Evolutionary conservation across 2,888 invertebrate genomes (phyloP).

Genomic region (Eupithecia inturbata): DNA sequence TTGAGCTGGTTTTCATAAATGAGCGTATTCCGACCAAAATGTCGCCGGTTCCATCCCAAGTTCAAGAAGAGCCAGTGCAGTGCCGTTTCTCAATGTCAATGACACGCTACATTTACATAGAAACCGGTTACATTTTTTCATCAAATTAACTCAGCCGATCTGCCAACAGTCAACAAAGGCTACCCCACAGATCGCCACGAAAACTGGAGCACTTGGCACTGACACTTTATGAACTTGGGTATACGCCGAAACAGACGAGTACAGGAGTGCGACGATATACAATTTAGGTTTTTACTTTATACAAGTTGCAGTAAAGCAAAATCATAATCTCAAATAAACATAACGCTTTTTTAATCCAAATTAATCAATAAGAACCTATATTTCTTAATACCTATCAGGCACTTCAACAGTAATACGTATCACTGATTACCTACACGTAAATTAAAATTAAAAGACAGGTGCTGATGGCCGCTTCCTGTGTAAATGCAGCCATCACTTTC

Average conservation of each 20-base stretch:
- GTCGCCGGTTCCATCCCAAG: conserved; percentile 67
- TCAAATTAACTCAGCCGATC: background rate
- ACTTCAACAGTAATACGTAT: background rate
- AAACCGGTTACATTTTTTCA: background rate
- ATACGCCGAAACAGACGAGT: too few species aligned
- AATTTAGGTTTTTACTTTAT: too few species aligned
- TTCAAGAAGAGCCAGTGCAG: conserved; percentile 72
- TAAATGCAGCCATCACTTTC: conserved; percentile 58
- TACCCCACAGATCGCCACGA: too few species aligned
- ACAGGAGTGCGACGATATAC: too few species aligned
- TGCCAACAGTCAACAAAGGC: too few species aligned
- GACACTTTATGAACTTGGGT: too few species aligned
- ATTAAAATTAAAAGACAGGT: background rate
- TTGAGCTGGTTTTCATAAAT: conserved; percentile 44
- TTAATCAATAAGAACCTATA: background rate
- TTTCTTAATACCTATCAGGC: background rate
- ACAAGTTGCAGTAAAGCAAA: too few species aligned
- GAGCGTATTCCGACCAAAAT: conserved; percentile 51
- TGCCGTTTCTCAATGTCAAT: conserved; percentile 70
- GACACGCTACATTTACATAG: conserved; percentile 46
- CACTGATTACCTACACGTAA: background rate
- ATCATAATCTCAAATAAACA: too few species aligned
- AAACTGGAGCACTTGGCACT: too few species aligned
- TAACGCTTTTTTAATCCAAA: too few species aligned
- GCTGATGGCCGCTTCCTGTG: conserved; percentile 12